Percentiles rank a stretch among this genome's conserved stretches.
phyloP scores from a whole-genome alignment of 2,888 invertebrate species.

The Orthosia cruda region DNA sequence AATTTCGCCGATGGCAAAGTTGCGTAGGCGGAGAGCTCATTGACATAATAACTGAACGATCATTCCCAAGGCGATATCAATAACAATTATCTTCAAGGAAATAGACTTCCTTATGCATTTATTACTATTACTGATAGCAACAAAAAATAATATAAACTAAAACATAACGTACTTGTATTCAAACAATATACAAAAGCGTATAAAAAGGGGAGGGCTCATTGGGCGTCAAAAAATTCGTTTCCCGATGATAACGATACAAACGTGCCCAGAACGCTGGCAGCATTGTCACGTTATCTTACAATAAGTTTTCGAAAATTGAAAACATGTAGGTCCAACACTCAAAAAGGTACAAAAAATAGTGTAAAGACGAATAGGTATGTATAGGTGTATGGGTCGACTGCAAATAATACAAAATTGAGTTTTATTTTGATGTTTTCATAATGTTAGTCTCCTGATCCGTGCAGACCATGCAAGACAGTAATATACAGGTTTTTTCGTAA shows the following conservation, averaged over 20 bases:
- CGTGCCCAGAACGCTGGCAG: no score
- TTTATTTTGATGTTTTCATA: background rate
- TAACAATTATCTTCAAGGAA: background rate
- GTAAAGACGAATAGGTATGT: background rate
- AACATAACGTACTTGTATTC: no score
- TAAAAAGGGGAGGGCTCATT: no score
- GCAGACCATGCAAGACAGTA: constrained; percentile 1
- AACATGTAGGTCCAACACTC: no score
- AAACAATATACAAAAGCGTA: no score
- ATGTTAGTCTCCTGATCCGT: background rate
- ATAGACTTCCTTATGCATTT: no score
- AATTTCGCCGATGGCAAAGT: background rate
- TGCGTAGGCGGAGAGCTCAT: background rate
- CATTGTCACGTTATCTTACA: no score
- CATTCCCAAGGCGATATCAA: background rate
- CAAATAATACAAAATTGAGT: constrained; percentile 13
- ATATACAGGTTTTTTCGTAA: constrained; percentile 10
- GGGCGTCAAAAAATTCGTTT: no score
- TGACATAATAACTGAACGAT: background rate
- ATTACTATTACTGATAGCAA: no score
- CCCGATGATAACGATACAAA: no score
- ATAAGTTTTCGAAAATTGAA: no score
- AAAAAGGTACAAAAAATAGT: background rate
- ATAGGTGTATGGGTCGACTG: background rate
- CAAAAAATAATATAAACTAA: no score